phyloP scores from a whole-genome alignment of 2,797 vertebrate species.

The Bryconaethiops microstoma region DNA sequence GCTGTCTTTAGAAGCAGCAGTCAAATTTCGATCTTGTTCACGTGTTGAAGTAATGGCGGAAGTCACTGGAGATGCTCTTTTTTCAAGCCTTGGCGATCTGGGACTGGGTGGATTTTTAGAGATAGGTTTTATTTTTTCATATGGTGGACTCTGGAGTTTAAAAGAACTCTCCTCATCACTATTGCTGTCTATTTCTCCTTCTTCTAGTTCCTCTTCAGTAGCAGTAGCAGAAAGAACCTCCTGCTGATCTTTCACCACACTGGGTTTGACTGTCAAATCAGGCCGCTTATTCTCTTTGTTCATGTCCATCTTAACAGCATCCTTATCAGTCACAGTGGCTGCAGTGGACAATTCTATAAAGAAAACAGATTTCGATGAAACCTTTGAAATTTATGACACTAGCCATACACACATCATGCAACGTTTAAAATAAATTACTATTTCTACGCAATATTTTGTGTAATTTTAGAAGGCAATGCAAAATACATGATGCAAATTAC shows the following conservation, averaged over 20 bases:
- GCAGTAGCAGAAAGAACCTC: conserved; percentile 59
- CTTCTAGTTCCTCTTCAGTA: conserved; percentile 87
- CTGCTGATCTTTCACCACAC: conserved; percentile 59
- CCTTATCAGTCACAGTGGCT: conserved; percentile 50
- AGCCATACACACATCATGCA: neutral
- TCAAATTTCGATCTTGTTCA: conserved; percentile 35
- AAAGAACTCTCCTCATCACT: conserved; percentile 72
- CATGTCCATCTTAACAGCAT: conserved; percentile 76
- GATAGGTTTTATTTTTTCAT: conserved; percentile 60
- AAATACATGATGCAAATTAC: neutral
- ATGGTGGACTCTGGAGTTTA: conserved; percentile 59
- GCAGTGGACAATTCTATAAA: conserved; percentile 70
- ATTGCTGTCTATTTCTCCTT: conserved; percentile 93
- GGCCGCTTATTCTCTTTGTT: conserved; percentile 96
- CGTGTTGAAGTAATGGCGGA: conserved; percentile 31
- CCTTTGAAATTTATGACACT: neutral
- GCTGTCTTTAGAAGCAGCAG: conserved; percentile 55
- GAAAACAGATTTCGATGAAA: neutral
- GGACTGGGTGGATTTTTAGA: conserved; percentile 62
- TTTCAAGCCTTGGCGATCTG: conserved; percentile 48
- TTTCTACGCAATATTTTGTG: neutral
- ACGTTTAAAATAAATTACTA: neutral
- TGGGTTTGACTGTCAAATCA: conserved; percentile 67
- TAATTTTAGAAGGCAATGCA: too few relatives aligned
- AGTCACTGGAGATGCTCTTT: conserved; percentile 56